Evolutionary conservation across 2,797 vertebrate species (phyloP).

Genomic region (Darevskia mixta): DNA sequence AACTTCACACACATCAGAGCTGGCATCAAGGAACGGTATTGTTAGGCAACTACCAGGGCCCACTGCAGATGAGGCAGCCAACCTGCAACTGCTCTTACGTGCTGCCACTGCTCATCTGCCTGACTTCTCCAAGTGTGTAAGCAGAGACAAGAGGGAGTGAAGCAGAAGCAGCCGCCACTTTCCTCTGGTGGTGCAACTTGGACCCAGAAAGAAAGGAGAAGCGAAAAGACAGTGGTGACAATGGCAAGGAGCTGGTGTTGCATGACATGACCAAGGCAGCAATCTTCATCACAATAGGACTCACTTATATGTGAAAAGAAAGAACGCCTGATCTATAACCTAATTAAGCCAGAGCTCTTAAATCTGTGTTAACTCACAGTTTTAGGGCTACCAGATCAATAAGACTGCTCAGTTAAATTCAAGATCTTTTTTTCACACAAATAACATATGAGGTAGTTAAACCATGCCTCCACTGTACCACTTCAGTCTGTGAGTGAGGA

Average conservation of each 20-base stretch:
- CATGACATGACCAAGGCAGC: not conserved
- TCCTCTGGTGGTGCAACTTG: too few species aligned
- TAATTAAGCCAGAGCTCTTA: slow-evolving; percentile 29
- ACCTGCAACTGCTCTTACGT: too few species aligned
- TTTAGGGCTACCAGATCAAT: slow-evolving; percentile 34
- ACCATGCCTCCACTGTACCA: not conserved
- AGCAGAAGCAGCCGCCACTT: not conserved
- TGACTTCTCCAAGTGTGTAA: too few species aligned
- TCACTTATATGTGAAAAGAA: not conserved
- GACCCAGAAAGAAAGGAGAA: not conserved
- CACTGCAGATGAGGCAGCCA: too few species aligned
- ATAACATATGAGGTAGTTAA: slow-evolving; percentile 26
- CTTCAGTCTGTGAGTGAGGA: not conserved
- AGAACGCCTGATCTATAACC: slow-evolving; percentile 22
- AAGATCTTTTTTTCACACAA: slow-evolving; percentile 23
- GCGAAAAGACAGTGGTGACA: not conserved
- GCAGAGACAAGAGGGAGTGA: not conserved
- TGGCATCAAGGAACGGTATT: too few species aligned
- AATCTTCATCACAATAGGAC: not conserved
- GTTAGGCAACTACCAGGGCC: too few species aligned
- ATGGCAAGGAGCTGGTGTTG: not conserved
- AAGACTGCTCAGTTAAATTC: slow-evolving; percentile 26
- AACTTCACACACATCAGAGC: too few species aligned
- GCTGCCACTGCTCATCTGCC: not conserved
- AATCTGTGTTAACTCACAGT: slow-evolving; percentile 26